Conservation (phyloP, 2,888 invertebrate genomes). For the Allygus modestus region DNA sequence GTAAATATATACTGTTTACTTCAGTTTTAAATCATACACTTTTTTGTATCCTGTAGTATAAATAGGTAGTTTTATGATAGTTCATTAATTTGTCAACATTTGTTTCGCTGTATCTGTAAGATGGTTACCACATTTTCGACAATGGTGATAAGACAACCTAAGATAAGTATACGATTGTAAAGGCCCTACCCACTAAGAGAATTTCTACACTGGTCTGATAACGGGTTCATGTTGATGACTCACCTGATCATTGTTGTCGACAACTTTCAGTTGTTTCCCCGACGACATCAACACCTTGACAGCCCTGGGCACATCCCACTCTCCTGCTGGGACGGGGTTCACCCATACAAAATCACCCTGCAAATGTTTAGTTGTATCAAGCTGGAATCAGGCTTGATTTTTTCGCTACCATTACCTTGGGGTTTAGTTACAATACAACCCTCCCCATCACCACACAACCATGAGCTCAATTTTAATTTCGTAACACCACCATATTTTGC, state of each 20-base stretch:
- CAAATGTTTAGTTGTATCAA: constrained; percentile 67
- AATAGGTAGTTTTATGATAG: no score
- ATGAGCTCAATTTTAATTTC: no score
- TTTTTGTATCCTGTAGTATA: no score
- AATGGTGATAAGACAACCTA: neutral
- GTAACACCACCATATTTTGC: no score
- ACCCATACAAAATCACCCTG: constrained; percentile 96
- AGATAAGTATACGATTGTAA: constrained; percentile 18
- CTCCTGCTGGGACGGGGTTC: constrained; percentile 82
- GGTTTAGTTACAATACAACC: no score
- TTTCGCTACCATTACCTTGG: no score
- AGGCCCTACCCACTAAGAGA: neutral
- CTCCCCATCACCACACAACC: no score
- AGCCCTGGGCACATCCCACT: constrained; percentile 92
- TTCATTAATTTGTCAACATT: neutral
- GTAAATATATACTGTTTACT: no score
- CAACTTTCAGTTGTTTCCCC: constrained; percentile 85
- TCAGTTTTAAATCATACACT: no score
- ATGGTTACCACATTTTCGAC: constrained; percentile 4
- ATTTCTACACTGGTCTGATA: neutral
- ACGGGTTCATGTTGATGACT: neutral
- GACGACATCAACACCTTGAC: constrained; percentile 89
- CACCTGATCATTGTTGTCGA: constrained; percentile 91
- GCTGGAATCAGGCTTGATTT: no score
- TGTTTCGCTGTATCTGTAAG: neutral